Percentiles rank a stretch among this genome's conserved stretches.
Evolutionary conservation across 1,140 invertebrate genomes (phyloP).

Genomic region (Drosophila melanica): DNA sequence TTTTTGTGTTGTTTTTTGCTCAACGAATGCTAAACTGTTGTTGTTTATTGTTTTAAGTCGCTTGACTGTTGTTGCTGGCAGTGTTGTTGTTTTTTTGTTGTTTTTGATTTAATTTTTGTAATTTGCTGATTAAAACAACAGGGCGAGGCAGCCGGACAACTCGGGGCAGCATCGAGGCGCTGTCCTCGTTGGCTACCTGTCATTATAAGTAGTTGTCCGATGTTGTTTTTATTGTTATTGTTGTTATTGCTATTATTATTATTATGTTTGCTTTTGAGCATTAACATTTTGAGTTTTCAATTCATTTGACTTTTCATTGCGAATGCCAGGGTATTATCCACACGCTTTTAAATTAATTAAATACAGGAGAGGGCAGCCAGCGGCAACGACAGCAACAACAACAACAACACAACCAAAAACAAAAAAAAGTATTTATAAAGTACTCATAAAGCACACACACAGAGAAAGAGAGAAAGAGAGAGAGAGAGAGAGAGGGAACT

Average conservation of each 20-base stretch:
- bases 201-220: conserved; percentile 43
- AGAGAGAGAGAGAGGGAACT: background rate
- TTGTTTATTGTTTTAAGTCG: conserved; percentile 62
- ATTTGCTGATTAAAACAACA: conserved; percentile 72
- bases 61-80: conserved; percentile 24
- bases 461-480: background rate
- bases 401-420: conserved; percentile 17
- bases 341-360: conserved; percentile 83
- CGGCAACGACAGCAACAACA: conserved; percentile 13
- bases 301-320: conserved; percentile 82
- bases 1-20: conserved; percentile 44
- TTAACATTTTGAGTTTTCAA: conserved; percentile 79
- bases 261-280: conserved; percentile 55
- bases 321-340: conserved; percentile 79
- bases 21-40: conserved; percentile 50
- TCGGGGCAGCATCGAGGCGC: background rate
- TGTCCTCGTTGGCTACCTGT: conserved; percentile 38
- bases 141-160: conserved; percentile 34
- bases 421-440: conserved; percentile 25
- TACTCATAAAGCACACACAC: conserved; percentile 6
- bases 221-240: conserved; percentile 18
- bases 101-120: conserved; percentile 60
- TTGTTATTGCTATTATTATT: conserved; percentile 32
- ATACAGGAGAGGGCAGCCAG: conserved; percentile 51
- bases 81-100: conserved; percentile 39